A percentile compares a stretch with the other conserved stretches of the same genome.
Conservation (phyloP, 2,888 invertebrate species). For the Agonopterix subpropinquella region DNA sequence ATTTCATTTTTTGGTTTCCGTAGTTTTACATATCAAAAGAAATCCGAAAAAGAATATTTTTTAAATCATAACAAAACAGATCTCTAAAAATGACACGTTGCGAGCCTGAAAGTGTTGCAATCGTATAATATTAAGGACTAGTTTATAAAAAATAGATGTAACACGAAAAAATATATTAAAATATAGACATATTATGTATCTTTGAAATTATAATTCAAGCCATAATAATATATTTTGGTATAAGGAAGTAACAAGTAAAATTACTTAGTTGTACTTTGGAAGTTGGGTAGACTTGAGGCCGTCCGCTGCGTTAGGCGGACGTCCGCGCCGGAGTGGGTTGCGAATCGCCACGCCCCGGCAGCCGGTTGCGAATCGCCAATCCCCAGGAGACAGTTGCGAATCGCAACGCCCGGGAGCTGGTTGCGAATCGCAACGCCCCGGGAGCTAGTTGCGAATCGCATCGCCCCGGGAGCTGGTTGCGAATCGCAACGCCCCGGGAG, state of each 20-base stretch:
- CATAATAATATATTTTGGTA: slow-evolving; percentile 76
- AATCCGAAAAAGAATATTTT: background rate
- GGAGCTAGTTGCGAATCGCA: too few relatives aligned
- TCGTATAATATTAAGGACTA: slow-evolving; percentile 61
- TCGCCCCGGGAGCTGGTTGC: too few relatives aligned
- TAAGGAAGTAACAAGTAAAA: slow-evolving; percentile 55
- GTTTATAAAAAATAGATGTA: slow-evolving; percentile 54
- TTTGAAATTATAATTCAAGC: slow-evolving; percentile 67
- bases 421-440: too few relatives aligned
- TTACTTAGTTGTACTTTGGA: slow-evolving; percentile 43
- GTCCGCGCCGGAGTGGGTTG: too few relatives aligned
- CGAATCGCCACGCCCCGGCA: too few relatives aligned
- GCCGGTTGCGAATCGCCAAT: too few relatives aligned
- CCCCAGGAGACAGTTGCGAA: too few relatives aligned
- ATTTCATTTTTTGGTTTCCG: too few relatives aligned
- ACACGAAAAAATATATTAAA: slow-evolving; percentile 49
- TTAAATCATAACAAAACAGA: slow-evolving; percentile 28
- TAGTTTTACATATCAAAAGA: background rate
- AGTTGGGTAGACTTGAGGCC: slow-evolving; percentile 36
- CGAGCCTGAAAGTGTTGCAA: slow-evolving; percentile 66
- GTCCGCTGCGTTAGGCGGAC: too few relatives aligned
- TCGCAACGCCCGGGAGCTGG: too few relatives aligned
- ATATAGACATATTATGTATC: slow-evolving; percentile 59
- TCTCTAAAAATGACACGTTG: slow-evolving; percentile 66
- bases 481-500: too few relatives aligned